These are phyloP conservation scores for Ariolimax columbianus DNA, from an alignment of 2,888 invertebrate species.

Conservation along the genomic window DNA sequence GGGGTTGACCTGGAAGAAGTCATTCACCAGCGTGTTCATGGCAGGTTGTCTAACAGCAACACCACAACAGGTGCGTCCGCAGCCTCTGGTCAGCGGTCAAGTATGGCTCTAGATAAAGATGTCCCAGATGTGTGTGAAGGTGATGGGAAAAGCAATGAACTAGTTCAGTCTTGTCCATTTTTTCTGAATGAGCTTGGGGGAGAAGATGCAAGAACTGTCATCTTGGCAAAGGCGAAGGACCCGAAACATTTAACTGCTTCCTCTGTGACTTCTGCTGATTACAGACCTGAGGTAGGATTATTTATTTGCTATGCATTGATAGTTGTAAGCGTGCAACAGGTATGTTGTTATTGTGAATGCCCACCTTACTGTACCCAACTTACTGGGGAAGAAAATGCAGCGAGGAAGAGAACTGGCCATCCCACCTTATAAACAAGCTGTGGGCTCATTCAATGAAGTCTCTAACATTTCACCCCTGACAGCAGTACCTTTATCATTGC, in stretches of 20 bases:
- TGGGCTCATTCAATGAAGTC: no score
- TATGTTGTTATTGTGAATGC: no score
- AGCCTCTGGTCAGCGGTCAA: constrained; percentile 84
- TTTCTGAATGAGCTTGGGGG: constrained; percentile 95
- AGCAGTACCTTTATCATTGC: no score
- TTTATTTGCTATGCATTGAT: background rate
- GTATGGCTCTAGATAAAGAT: constrained; percentile 64
- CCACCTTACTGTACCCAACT: no score
- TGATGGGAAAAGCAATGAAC: constrained; percentile 89
- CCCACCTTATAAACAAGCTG: no score
- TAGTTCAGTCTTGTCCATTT: constrained; percentile 91
- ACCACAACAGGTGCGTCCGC: constrained; percentile 94
- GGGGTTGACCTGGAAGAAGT: constrained; percentile 85
- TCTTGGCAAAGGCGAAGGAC: constrained; percentile 84
- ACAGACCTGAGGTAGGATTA: constrained; percentile 23
- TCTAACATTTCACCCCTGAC: no score
- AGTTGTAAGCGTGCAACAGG: no score
- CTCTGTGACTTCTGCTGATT: background rate
- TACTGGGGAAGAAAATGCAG: no score
- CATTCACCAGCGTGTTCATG: constrained; percentile 59
- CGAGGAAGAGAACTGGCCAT: no score
- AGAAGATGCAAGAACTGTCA: constrained; percentile 90
- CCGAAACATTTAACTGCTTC: background rate
- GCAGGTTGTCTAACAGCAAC: constrained; percentile 82
- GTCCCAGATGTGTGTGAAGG: constrained; percentile 81